Evolutionary conservation across 2,888 invertebrate species (phyloP).

Genomic region (Pediacus dermestoides): DNA sequence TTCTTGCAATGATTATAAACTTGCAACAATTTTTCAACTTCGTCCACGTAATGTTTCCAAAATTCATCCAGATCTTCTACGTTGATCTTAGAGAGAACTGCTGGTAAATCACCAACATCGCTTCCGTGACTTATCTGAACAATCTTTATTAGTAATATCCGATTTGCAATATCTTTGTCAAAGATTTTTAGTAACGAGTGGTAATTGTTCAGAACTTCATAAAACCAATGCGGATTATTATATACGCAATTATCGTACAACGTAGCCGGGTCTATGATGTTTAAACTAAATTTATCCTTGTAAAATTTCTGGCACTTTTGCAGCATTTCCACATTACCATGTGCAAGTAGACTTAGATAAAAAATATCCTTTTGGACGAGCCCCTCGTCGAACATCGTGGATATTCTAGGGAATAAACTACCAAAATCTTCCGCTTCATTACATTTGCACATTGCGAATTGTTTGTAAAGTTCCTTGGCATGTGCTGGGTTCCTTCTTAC

Average conservation of each 20-base stretch:
- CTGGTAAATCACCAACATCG: not conserved
- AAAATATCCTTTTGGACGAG: conserved; percentile 34
- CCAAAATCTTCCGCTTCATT: conserved; percentile 14
- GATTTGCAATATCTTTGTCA: not conserved
- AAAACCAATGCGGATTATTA: conserved; percentile 43
- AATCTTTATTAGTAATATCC: not conserved
- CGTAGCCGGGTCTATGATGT: conserved; percentile 34
- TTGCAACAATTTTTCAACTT: not conserved
- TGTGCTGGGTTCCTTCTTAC: too few relatives aligned
- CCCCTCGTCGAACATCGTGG: conserved; percentile 29
- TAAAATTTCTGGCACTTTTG: conserved; percentile 34
- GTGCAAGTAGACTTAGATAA: conserved; percentile 35
- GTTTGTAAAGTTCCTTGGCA: too few relatives aligned
- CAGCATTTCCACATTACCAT: conserved; percentile 32
- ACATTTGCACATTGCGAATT: too few relatives aligned
- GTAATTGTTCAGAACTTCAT: conserved; percentile 33
- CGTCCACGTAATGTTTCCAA: conserved; percentile 1
- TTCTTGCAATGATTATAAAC: not conserved
- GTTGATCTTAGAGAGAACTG: not conserved
- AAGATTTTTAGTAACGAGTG: too few relatives aligned
- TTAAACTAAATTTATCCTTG: conserved; percentile 28
- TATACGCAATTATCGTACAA: conserved; percentile 41
- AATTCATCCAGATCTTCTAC: not conserved
- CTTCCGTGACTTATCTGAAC: not conserved
- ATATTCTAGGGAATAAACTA: conserved; percentile 31